Percentiles rank a stretch among this genome's conserved stretches.
These are phyloP conservation scores for Creontiades dilutus DNA, from an alignment of 2,888 invertebrate species.

Conservation along the genomic window DNA sequence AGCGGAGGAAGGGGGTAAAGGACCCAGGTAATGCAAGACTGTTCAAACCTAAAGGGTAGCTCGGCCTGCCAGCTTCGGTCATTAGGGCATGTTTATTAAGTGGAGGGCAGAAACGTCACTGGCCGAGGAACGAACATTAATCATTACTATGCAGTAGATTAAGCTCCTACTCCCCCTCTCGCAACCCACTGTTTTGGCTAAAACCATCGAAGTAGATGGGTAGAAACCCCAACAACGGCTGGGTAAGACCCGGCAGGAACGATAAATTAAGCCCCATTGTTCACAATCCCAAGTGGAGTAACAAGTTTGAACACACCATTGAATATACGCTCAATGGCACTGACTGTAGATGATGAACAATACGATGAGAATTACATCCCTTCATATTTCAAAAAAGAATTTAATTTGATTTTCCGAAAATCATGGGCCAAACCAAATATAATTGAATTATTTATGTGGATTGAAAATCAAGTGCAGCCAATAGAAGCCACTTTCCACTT, in stretches of 20 bases:
- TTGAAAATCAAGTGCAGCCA: too few relatives aligned
- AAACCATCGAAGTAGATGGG: slow-evolving; percentile 22
- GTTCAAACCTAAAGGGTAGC: slow-evolving; percentile 66
- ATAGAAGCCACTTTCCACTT: too few relatives aligned
- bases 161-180: not conserved
- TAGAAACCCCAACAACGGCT: slow-evolving; percentile 3
- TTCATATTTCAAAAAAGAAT: too few relatives aligned
- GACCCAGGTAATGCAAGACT: slow-evolving; percentile 63
- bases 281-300: not conserved
- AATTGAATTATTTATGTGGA: too few relatives aligned
- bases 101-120: slow-evolving; percentile 48
- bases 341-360: too few relatives aligned
- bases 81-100: slow-evolving; percentile 69
- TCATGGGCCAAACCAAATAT: too few relatives aligned
- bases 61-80: slow-evolving; percentile 24
- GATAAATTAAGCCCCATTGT: not conserved
- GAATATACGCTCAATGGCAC: too few relatives aligned
- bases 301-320: not conserved
- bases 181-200: not conserved
- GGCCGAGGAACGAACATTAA: slow-evolving; percentile 57
- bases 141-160: slow-evolving; percentile 53
- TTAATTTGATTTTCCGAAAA: too few relatives aligned
- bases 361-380: too few relatives aligned
- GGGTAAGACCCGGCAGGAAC: not conserved
- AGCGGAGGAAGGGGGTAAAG: not conserved